Conservation (phyloP, 2,888 invertebrate species). For the Leptura quadrifasciata region DNA sequence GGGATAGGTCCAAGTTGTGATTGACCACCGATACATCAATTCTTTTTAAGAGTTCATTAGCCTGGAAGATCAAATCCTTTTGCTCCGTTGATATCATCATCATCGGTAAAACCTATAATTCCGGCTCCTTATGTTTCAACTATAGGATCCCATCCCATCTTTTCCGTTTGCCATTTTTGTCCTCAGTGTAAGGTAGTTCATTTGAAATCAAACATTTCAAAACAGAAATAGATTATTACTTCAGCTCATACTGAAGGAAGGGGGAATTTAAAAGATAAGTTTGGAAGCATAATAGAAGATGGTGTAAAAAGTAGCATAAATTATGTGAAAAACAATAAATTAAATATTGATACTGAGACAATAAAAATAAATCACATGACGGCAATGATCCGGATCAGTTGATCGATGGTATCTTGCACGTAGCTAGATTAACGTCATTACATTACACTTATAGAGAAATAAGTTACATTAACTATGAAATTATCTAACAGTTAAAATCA, state of each 20-base stretch:
- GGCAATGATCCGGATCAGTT: background rate
- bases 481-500: constrained; percentile 33
- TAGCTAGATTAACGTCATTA: constrained; percentile 42
- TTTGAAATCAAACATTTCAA: constrained; percentile 39
- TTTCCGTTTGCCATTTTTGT: constrained; percentile 46
- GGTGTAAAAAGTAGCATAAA: constrained; percentile 23
- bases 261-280: background rate
- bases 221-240: constrained; percentile 40
- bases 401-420: constrained; percentile 44
- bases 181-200: constrained; percentile 42
- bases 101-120: too few relatives aligned
- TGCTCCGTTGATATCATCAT: too few relatives aligned
- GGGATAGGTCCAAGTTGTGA: too few relatives aligned
- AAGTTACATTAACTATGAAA: constrained; percentile 13
- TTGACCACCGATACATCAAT: too few relatives aligned
- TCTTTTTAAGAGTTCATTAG: too few relatives aligned
- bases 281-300: background rate
- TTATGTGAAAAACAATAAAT: constrained; percentile 24
- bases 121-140: constrained; percentile 21
- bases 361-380: background rate
- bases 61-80: background rate
- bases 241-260: background rate
- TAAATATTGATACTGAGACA: constrained; percentile 12
- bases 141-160: too few relatives aligned
- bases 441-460: constrained; percentile 36